phyloP scores from a whole-genome alignment of 2,113 vertebrate genomes.

The Andinoacara biseriatus region DNA sequence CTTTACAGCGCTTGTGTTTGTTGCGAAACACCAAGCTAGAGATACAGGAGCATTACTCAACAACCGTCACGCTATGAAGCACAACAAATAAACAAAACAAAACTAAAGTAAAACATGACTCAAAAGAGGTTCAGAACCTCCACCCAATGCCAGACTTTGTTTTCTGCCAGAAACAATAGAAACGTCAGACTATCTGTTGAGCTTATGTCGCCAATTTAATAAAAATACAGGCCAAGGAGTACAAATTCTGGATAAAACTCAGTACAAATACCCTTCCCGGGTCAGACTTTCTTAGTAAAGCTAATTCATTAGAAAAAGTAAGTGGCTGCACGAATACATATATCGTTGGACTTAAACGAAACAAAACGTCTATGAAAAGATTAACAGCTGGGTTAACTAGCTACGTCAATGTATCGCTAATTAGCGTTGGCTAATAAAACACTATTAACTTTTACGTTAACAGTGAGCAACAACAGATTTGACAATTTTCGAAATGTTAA shows the following conservation, averaged over 20 bases:
- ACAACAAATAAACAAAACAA: not conserved
- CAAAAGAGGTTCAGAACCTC: not conserved
- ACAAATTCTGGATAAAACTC: not conserved
- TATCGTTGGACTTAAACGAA: not conserved
- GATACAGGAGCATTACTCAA: too few species aligned
- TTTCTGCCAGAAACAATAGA: not conserved
- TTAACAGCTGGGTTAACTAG: not conserved
- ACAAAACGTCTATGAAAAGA: not conserved
- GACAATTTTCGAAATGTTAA: not conserved
- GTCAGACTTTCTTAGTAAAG: not conserved
- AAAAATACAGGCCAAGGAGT: not conserved
- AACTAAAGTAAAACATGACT: not conserved
- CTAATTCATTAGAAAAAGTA: not conserved
- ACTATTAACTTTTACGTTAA: not conserved
- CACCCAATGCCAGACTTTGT: not conserved
- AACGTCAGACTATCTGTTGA: not conserved
- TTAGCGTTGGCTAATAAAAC: constrained; percentile 15
- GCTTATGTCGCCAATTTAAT: not conserved
- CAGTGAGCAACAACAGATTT: not conserved
- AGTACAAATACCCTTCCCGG: not conserved
- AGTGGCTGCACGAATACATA: not conserved
- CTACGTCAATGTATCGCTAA: not conserved
- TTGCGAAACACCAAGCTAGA: not conserved
- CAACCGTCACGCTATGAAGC: not conserved
- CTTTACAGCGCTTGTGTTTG: not conserved